Evolutionary conservation across 2,888 invertebrate species (phyloP).

Genomic region (Ochropacha duplaris): DNA sequence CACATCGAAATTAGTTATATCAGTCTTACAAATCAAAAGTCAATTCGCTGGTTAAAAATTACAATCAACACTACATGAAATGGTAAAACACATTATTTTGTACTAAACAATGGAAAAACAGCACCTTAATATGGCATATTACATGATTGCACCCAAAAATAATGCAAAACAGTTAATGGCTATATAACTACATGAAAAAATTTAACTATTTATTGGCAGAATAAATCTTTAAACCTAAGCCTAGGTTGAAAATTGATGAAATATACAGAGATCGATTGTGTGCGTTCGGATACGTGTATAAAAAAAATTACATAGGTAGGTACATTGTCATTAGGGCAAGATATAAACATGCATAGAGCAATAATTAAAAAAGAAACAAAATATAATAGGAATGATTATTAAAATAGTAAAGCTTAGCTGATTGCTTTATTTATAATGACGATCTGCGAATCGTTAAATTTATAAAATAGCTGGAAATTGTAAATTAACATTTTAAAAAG

Average conservation of each 20-base stretch:
- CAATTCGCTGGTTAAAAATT: slow-evolving; percentile 35
- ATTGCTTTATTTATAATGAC: neutral
- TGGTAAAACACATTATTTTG: slow-evolving; percentile 40
- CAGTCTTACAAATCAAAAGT: slow-evolving; percentile 62
- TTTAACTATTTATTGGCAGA: slow-evolving; percentile 27
- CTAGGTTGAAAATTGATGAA: slow-evolving; percentile 32
- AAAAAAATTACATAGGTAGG: slow-evolving; percentile 12
- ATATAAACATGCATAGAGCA: slow-evolving; percentile 18
- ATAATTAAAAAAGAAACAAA: slow-evolving; percentile 13
- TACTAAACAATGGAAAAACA: slow-evolving; percentile 65
- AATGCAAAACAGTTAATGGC: slow-evolving; percentile 23
- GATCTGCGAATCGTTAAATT: slow-evolving; percentile 12
- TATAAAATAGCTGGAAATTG: slow-evolving; percentile 10
- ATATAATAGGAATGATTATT: slow-evolving; percentile 37
- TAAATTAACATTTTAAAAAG: slow-evolving; percentile 15
- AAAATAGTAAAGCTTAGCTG: slow-evolving; percentile 25
- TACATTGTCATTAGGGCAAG: slow-evolving; percentile 16
- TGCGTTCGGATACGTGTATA: slow-evolving; percentile 52
- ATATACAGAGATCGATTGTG: slow-evolving; percentile 51
- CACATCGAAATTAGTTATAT: slow-evolving; percentile 58
- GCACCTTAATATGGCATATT: slow-evolving; percentile 63
- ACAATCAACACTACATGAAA: slow-evolving; percentile 41
- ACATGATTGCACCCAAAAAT: slow-evolving; percentile 4
- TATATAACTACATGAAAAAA: slow-evolving; percentile 15
- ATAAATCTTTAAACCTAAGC: slow-evolving; percentile 36